phyloP scores from a whole-genome alignment of 64 coral and sea anemone genomes.

The Orbicella faveolata region DNA sequence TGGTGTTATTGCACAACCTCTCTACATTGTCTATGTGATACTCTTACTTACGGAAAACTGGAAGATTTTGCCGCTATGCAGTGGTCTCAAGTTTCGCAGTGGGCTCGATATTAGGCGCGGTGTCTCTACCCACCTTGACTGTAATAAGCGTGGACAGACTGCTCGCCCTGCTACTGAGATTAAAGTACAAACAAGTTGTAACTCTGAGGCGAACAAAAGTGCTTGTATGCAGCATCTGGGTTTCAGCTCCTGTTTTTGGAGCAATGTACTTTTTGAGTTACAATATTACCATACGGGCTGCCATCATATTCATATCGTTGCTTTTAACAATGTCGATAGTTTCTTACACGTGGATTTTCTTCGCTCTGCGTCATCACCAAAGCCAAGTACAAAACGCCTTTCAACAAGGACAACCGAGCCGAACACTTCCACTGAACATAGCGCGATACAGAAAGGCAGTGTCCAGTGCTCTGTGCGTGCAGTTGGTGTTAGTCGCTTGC shows the following conservation, averaged over 20 bases:
- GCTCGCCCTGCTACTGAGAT: background rate
- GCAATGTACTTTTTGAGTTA: background rate
- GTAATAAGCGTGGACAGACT: background rate
- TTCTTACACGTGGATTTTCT: background rate
- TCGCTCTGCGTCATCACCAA: background rate
- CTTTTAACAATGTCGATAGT: background rate
- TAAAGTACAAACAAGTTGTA: background rate
- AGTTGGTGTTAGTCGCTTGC: slow-evolving; percentile 3
- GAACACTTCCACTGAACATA: background rate
- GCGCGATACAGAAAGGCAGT: slow-evolving; percentile 17
- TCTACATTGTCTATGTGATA: background rate
- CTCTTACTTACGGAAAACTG: background rate
- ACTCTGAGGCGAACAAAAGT: background rate
- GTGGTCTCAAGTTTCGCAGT: background rate
- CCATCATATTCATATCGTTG: background rate
- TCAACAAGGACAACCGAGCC: background rate
- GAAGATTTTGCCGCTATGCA: background rate
- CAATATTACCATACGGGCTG: no score
- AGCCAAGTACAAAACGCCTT: background rate
- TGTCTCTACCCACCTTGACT: background rate
- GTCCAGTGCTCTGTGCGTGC: slow-evolving; percentile 12
- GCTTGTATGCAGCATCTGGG: background rate
- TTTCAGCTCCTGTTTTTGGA: background rate
- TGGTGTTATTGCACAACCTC: background rate
- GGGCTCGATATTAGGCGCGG: background rate